Percentiles rank a stretch among this genome's conserved stretches.
phyloP scores from a whole-genome alignment of 2,888 invertebrate species.

The Cataglyphis cursor region DNA sequence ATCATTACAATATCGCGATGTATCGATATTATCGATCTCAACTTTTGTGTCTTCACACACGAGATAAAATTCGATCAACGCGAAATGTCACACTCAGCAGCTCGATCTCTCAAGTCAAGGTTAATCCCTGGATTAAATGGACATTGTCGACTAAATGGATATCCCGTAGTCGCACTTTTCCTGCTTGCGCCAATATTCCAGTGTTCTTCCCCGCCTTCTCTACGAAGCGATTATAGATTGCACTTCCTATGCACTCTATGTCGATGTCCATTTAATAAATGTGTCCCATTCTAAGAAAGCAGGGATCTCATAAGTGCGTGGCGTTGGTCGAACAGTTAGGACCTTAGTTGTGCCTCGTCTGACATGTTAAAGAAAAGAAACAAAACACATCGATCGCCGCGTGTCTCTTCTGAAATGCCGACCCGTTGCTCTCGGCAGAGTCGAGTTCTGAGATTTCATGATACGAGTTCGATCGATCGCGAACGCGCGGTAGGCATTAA shows the following conservation, averaged over 20 bases:
- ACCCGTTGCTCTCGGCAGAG: conserved; percentile 56
- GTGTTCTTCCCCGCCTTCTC: conserved; percentile 64
- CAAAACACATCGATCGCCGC: conserved; percentile 68
- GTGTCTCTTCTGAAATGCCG: conserved; percentile 70
- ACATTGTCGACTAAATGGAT: conserved; percentile 83
- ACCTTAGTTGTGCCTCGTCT: conserved; percentile 43
- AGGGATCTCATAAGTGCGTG: conserved; percentile 77
- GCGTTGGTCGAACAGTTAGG: conserved; percentile 82
- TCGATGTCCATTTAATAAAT: conserved; percentile 86
- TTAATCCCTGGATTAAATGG: conserved; percentile 85
- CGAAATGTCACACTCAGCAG: conserved; percentile 68
- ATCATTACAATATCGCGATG: neutral
- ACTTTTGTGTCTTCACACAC: conserved; percentile 2
- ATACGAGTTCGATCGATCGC: conserved; percentile 77
- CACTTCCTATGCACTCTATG: conserved; percentile 82
- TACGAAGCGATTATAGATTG: conserved; percentile 72
- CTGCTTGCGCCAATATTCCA: conserved; percentile 78
- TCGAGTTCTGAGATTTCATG: conserved; percentile 42
- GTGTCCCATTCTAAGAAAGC: conserved; percentile 83
- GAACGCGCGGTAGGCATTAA: conserved; percentile 69
- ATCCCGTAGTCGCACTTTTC: conserved; percentile 79
- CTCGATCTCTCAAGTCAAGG: conserved; percentile 73
- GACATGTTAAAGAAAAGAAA: conserved; percentile 12
- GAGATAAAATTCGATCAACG: conserved; percentile 21
- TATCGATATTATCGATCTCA: neutral